Evolutionary conservation across 1,140 invertebrate genomes (phyloP).

Genomic region (Cherax quadricarinatus): DNA sequence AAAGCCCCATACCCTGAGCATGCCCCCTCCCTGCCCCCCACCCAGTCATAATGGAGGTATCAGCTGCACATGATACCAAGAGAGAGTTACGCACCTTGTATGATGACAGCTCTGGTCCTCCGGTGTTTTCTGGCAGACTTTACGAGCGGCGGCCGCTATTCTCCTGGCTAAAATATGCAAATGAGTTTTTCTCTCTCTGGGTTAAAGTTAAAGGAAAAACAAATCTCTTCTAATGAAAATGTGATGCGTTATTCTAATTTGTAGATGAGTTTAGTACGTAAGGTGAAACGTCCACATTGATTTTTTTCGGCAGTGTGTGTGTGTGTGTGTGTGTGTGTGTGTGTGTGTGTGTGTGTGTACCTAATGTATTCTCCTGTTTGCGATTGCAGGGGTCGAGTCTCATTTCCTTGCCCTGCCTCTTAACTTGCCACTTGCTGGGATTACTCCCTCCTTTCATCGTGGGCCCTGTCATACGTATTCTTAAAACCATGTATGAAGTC

Average conservation of each 20-base stretch:
- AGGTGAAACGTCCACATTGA: neutral
- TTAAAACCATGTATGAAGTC: neutral
- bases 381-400: no score
- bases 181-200: constrained; percentile 55
- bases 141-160: constrained; percentile 53
- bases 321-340: neutral
- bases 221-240: constrained; percentile 53
- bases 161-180: constrained; percentile 61
- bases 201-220: constrained; percentile 56
- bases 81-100: constrained; percentile 42
- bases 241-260: constrained; percentile 47
- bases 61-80: constrained; percentile 52
- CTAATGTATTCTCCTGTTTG: no score
- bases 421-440: no score
- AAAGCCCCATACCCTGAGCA: neutral
- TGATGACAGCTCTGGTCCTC: constrained; percentile 49
- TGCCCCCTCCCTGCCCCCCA: neutral
- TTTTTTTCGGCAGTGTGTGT: neutral
- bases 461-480: neutral
- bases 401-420: no score
- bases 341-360: no score
- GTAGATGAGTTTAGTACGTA: constrained; percentile 19
- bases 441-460: no score
- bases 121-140: constrained; percentile 31
- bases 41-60: constrained; percentile 5